A percentile compares a stretch with the other conserved stretches of the same genome.
Evolutionary conservation across 2,113 vertebrate species (phyloP).

Genomic region (Smithornis capensis): DNA sequence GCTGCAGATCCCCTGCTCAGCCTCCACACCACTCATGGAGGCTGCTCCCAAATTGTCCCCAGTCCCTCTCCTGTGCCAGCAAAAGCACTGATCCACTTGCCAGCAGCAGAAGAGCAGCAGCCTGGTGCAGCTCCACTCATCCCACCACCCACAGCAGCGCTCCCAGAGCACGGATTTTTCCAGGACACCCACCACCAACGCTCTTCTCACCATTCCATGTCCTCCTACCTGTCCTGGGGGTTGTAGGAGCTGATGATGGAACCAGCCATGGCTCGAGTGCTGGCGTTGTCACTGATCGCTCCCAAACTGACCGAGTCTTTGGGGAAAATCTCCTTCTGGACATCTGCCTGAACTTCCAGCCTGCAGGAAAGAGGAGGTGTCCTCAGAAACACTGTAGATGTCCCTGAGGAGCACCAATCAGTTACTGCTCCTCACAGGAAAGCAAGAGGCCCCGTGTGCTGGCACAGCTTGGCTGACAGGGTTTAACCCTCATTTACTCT

Average conservation of each 20-base stretch:
- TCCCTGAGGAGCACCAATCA: neutral
- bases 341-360: constrained; percentile 91
- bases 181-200: neutral
- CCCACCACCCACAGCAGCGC: neutral
- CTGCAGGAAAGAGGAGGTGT: constrained; percentile 66
- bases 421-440: accelerated
- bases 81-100: neutral
- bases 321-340: constrained; percentile 88
- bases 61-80: accelerated
- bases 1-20: neutral
- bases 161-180: accelerated
- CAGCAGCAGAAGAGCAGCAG: neutral
- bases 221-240: constrained; percentile 92
- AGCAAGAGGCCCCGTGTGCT: neutral
- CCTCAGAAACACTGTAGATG: constrained; percentile 31
- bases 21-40: accelerated
- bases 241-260: constrained; percentile 99
- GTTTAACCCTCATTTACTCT: neutral
- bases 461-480: neutral
- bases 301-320: constrained; percentile 94
- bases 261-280: constrained; percentile 97
- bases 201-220: accelerated
- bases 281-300: constrained; percentile 93
- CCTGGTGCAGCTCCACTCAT: neutral
- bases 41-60: neutral